Evolutionary conservation across 2,113 vertebrate genomes (phyloP), one percentile per base, ranked within the genome.

Genomic region (Neodon shergylaensis): DNA sequence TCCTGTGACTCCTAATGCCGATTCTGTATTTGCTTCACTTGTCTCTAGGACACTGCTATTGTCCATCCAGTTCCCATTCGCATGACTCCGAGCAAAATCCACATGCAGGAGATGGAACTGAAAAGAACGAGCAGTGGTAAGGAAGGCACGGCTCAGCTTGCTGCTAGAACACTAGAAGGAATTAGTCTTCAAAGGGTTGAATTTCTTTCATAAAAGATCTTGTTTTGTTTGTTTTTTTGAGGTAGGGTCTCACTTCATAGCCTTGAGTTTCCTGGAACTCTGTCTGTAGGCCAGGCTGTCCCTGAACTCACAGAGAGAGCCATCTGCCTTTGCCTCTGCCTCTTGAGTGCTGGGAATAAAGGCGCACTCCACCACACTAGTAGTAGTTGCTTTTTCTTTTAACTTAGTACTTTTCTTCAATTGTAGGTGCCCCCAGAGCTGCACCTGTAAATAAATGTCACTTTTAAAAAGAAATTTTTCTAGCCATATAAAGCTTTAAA

Each of bases 31-130:
- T 97, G 82, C 92, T 92, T 95, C 73, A 63, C 91, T 97, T 61
- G 36, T 96, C 95, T 90, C 13, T 98, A 99, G 99, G 99, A 99
- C 96, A 99, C 99, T 21, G 99, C 99, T 96, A 99, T 99, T 95
- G 99, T 99, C 92, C 99, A 99, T 96, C 99, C 99, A 17, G 99
- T 99, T 96, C 99, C 99, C 94, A 99, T 99, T 96, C 99, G 99
- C 93, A 99, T 99, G 99, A 99, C 99, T 33, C 99, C 99, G 96
- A 99, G 99, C 98, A 99, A 99, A 99, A 99, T 99, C 97, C 99
- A 99, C 97, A 99, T 99, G 99, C 99, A 99, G 98, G 99, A 99
- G 98, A 99, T 99, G 99, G 99, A 99, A 96, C 99, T 99, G 94
- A 99, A 99, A 98, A 99, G 99, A 97, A 99, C 99, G 54, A 99